phyloP scores from a whole-genome alignment of 2,797 vertebrate genomes.

The Geotrypetes seraphini region DNA sequence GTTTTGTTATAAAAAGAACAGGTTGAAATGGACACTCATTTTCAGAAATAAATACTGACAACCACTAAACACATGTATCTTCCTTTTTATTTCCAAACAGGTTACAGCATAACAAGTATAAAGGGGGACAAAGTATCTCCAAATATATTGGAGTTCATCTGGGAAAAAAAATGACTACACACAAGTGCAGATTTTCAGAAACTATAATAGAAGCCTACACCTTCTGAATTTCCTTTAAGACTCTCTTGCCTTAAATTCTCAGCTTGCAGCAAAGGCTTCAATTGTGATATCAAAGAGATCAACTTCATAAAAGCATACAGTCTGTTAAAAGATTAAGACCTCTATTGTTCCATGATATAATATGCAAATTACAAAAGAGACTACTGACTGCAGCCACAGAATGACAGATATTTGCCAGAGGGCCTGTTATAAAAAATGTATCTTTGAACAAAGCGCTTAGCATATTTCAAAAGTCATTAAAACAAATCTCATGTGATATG shows the following conservation, averaged over 20 bases:
- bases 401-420: constrained; percentile 75
- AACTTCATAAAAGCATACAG: constrained; percentile 81
- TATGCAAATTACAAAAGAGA: constrained; percentile 75
- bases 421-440: constrained; percentile 76
- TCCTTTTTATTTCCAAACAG: no score
- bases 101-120: no score
- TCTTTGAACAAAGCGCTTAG: constrained; percentile 73
- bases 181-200: constrained; percentile 5
- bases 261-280: constrained; percentile 47
- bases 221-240: constrained; percentile 20
- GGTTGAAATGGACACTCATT: no score
- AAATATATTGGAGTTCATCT: no score
- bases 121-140: no score
- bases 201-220: constrained; percentile 21
- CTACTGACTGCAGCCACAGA: constrained; percentile 49
- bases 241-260: constrained; percentile 22
- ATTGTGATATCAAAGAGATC: constrained; percentile 75
- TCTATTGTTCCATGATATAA: constrained; percentile 72
- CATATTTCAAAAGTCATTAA: constrained; percentile 77
- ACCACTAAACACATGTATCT: no score
- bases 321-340: constrained; percentile 70
- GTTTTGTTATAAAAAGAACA: no score
- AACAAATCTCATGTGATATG: constrained; percentile 47
- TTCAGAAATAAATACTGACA: no score
- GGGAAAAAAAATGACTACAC: no score